A percentile compares a stretch with the other conserved stretches of the same genome.
These are phyloP conservation scores for Gymnobelideus leadbeateri DNA, from an alignment of 2,113 vertebrate species.

Conservation along the genomic window DNA sequence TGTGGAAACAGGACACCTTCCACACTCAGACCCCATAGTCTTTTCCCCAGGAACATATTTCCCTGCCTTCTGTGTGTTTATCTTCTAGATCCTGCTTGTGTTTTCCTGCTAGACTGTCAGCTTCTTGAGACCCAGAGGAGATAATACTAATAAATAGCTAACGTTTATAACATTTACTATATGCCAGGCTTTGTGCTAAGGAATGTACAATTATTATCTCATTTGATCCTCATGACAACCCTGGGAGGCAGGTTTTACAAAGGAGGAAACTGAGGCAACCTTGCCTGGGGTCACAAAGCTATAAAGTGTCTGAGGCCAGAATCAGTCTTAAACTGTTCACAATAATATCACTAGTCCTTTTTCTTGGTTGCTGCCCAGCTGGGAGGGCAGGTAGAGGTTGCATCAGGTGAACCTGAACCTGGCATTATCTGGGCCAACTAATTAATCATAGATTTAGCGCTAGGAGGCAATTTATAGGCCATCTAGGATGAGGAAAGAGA, in stretches of 20 bases:
- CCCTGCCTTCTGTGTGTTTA: not conserved
- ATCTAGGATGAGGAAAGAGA: slow-evolving; percentile 28
- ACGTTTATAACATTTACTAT: not conserved
- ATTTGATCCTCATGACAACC: not conserved
- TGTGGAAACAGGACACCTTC: not conserved
- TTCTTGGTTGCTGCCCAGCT: not conserved
- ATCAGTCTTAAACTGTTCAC: not conserved
- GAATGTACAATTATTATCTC: not conserved
- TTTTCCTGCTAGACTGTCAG: not conserved
- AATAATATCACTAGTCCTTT: not conserved
- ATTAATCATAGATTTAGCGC: not conserved
- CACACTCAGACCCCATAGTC: not conserved
- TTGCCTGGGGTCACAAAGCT: not conserved
- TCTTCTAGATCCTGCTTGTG: not conserved
- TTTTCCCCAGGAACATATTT: not conserved
- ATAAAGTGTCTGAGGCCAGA: not conserved
- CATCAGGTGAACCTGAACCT: not conserved
- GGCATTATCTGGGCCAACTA: not conserved
- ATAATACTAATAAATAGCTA: not conserved
- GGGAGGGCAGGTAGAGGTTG: not conserved
- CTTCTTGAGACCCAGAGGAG: not conserved
- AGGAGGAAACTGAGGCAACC: not conserved
- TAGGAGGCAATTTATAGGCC: not conserved
- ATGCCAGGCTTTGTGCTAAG: not conserved
- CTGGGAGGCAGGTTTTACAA: not conserved